These are phyloP conservation scores for Channa maculata DNA, from an alignment of 2,113 vertebrate genomes.

Conservation along the genomic window DNA sequence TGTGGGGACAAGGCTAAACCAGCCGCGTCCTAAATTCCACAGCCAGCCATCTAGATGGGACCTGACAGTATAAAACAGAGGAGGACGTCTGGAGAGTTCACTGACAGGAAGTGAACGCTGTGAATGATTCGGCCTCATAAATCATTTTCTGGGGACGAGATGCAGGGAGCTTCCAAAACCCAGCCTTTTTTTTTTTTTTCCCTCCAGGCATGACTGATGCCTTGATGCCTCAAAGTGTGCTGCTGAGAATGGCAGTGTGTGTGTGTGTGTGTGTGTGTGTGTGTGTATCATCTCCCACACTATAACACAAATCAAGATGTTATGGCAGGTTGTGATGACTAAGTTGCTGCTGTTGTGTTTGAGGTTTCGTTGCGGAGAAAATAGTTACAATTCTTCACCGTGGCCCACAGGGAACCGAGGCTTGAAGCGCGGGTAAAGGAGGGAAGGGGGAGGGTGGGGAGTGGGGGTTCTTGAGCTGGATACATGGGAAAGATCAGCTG, in stretches of 20 bases:
- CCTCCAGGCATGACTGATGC: slow-evolving; percentile 58
- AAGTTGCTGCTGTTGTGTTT: slow-evolving; percentile 70
- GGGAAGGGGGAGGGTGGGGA: not conserved
- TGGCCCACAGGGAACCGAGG: slow-evolving; percentile 42
- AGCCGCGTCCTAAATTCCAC: slow-evolving; percentile 74
- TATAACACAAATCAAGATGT: slow-evolving; percentile 67
- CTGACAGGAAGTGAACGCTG: slow-evolving; percentile 87
- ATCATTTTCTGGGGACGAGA: slow-evolving; percentile 82
- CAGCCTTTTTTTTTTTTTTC: not conserved
- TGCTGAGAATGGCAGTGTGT: slow-evolving; percentile 20
- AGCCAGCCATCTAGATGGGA: slow-evolving; percentile 74
- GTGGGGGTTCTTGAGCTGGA: slow-evolving; percentile 30
- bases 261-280: slow-evolving; percentile 31
- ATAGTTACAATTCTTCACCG: slow-evolving; percentile 62
- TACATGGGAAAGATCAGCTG: slow-evolving; percentile 67
- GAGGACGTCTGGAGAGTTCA: slow-evolving; percentile 82
- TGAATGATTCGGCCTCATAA: slow-evolving; percentile 84
- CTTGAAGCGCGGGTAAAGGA: not conserved
- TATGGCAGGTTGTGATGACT: slow-evolving; percentile 61
- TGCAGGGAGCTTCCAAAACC: slow-evolving; percentile 53
- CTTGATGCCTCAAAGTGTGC: slow-evolving; percentile 49
- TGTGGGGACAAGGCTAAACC: slow-evolving; percentile 79
- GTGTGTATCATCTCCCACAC: slow-evolving; percentile 45
- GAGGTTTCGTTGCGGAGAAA: slow-evolving; percentile 63
- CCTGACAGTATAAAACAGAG: slow-evolving; percentile 68